phyloP scores from a whole-genome alignment of 2,113 vertebrate species.

The Xenopus laevis region DNA sequence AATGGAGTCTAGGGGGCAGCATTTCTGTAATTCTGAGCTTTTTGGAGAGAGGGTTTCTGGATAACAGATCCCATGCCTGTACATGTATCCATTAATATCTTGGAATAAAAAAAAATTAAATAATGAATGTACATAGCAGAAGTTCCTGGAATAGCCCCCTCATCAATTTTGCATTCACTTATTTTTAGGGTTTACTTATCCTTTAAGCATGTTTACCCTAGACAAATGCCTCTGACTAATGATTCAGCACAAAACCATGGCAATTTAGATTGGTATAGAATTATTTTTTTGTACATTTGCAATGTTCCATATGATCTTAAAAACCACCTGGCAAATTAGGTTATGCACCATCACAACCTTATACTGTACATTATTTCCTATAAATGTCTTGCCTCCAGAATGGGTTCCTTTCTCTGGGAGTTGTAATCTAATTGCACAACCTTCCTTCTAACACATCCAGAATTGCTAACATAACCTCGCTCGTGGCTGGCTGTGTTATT shows the following conservation, averaged over 20 bases:
- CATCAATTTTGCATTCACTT: too few species aligned
- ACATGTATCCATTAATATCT: too few species aligned
- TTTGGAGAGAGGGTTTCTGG: too few species aligned
- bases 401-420: conserved; percentile 4
- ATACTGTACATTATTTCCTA: neutral
- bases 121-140: too few species aligned
- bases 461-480: conserved; percentile 30
- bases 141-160: too few species aligned
- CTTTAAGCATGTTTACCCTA: neutral
- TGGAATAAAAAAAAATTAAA: too few species aligned
- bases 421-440: conserved; percentile 31
- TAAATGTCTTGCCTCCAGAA: conserved; percentile 26
- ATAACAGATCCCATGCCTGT: too few species aligned
- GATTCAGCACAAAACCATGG: neutral
- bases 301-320: too few species aligned
- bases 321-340: neutral
- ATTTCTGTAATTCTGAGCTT: too few species aligned
- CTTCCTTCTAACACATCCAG: conserved; percentile 14
- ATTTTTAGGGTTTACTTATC: too few species aligned
- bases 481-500: conserved; percentile 17
- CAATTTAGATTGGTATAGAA: neutral
- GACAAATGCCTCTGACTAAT: neutral
- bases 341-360: neutral
- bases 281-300: neutral
- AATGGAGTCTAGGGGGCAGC: too few species aligned